Conservation (phyloP, 2,113 vertebrate species). For the Serilophus lunatus region DNA sequence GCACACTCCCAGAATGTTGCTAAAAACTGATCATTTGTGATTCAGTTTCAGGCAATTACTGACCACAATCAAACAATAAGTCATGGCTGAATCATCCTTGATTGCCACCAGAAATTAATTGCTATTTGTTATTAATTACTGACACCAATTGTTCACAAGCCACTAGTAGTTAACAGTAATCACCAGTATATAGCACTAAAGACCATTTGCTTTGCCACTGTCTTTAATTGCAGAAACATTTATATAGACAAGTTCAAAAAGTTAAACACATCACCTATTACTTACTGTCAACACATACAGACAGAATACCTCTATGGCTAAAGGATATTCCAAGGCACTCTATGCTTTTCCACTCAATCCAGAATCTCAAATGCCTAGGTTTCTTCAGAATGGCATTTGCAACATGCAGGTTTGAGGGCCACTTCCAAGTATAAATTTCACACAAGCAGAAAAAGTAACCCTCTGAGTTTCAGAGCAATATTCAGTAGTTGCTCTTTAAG, state of each 20-base stretch:
- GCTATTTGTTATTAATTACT: background rate
- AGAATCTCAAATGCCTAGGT: background rate
- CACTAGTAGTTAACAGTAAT: background rate
- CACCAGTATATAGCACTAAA: background rate
- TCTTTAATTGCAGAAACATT: background rate
- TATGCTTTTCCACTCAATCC: background rate
- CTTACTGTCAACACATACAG: rapidly evolving
- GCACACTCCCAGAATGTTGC: background rate
- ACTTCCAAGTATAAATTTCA: background rate
- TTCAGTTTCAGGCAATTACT: background rate
- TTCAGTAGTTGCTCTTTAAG: background rate
- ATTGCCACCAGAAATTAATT: background rate
- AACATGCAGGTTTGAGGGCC: rapidly evolving
- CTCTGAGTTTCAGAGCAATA: background rate
- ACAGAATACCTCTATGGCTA: background rate
- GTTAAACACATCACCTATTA: background rate
- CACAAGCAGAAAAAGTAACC: background rate
- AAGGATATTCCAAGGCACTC: background rate
- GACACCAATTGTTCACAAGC: background rate
- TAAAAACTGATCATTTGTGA: background rate
- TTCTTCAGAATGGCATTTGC: background rate
- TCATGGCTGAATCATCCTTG: background rate
- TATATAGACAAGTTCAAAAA: background rate
- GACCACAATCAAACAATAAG: background rate
- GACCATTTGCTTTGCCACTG: background rate